Base-by-base conservation (phyloP, 2,113 vertebrate genomes). In the Micronycteris hirsuta region DNA sequence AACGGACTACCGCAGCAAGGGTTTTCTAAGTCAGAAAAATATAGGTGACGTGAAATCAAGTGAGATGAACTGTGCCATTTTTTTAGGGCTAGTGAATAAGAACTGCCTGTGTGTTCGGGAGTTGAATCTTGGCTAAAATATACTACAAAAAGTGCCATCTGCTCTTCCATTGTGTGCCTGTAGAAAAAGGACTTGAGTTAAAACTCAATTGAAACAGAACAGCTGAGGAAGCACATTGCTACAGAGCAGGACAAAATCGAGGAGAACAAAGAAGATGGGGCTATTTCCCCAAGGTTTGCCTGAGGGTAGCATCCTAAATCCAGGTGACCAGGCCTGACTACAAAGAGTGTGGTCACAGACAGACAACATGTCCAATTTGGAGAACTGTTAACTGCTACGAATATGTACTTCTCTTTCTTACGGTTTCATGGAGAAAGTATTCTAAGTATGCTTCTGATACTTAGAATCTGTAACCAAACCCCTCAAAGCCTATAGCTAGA, bases 111-210 rank as follows among this genome's bases (percentile, higher is more conserved):
- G 45, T 87, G n/a, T 95, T 96, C 58, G 45, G 86, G 74, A 85
- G 54, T 90, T 11, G 67, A 91, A 85, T 71, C 45, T 93, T 95
- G 92, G 90, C 76, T 93, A 90, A 87, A 43, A 67, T 28, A 43
- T 16, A 11, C 43, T 89, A 45, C 49, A 65, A 78, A 84, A 89
- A 38, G 9, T 67, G 68, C 76, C 83, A 95, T 92, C 87, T 96
- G 76, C 65, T 74, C 26, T 77, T 89, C 24, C 74, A 97, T 91
- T 95, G 84, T 95, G 63, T 94, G 45, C 38, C 89, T 81, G 92
- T 47, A 87, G 93, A 84, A 97, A 97, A 96, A 33, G 63, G 92
- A 38, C 65, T 71, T 87, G 36, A 73, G 80, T 85, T 81, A 96
- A 95, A 93, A 87, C 70, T 84, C 76, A 22, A 49, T 9, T 49